Evolutionary conservation across 2,797 vertebrate species (phyloP).

Genomic region (Euphonia xanthogaster): DNA sequence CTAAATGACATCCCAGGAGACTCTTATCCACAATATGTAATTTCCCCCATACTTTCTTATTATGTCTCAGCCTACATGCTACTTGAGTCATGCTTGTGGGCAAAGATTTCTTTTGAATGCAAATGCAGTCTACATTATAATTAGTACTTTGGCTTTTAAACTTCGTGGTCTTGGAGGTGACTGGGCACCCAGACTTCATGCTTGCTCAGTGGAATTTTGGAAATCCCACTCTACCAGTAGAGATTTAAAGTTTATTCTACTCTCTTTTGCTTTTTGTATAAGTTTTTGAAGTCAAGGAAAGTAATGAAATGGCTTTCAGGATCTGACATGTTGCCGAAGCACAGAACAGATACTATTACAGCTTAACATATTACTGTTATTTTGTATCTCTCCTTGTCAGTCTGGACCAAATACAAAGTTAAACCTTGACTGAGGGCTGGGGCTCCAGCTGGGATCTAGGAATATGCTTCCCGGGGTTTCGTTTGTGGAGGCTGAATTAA

Average conservation of each 20-base stretch:
- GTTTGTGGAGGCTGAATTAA: background rate
- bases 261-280: background rate
- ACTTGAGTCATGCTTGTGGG: slow-evolving; percentile 57
- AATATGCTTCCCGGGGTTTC: background rate
- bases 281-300: slow-evolving; percentile 14
- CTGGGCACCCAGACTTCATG: slow-evolving; percentile 6
- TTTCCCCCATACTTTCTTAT: slow-evolving; percentile 53
- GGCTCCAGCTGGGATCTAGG: background rate
- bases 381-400: background rate
- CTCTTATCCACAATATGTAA: slow-evolving; percentile 29
- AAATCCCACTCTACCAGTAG: background rate
- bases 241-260: background rate
- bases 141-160: slow-evolving; percentile 35
- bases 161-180: slow-evolving; percentile 18
- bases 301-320: background rate
- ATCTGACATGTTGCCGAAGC: background rate
- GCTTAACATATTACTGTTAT: background rate
- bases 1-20: slow-evolving; percentile 23
- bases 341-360: background rate
- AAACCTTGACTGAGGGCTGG: background rate
- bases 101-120: slow-evolving; percentile 56
- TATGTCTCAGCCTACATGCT: slow-evolving; percentile 36
- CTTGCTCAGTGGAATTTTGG: slow-evolving; percentile 15
- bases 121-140: slow-evolving; percentile 18
- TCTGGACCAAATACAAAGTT: background rate